phyloP scores from a whole-genome alignment of 2,113 vertebrate genomes.

The Caloenas nicobarica region DNA sequence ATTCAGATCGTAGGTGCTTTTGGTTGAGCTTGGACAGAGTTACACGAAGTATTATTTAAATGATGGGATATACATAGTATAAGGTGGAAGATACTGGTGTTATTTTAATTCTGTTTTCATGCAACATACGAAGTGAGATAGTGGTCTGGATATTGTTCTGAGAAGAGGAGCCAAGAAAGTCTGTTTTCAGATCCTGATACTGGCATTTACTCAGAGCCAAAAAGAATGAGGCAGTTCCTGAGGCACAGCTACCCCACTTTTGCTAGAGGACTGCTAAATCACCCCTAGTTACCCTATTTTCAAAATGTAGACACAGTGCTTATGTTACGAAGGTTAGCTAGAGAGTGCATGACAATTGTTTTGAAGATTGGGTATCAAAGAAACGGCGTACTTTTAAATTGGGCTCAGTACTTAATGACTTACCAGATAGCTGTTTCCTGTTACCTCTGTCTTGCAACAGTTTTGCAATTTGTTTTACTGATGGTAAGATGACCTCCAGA shows the following conservation, averaged over 20 bases:
- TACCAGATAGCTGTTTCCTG: neutral
- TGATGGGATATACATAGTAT: neutral
- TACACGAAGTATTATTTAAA: slow-evolving; percentile 24
- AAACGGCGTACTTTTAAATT: neutral
- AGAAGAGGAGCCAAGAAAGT: slow-evolving; percentile 23
- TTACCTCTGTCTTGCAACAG: neutral
- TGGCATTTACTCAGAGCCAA: slow-evolving; percentile 10
- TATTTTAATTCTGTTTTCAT: slow-evolving; percentile 39
- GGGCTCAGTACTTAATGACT: neutral
- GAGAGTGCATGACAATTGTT: neutral
- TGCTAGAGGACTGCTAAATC: neutral
- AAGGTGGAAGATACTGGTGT: neutral
- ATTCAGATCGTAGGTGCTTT: neutral
- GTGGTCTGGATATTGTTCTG: neutral
- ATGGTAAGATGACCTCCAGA: neutral
- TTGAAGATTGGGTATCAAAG: neutral
- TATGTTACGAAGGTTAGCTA: neutral
- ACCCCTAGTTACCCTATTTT: neutral
- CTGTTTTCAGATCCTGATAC: neutral
- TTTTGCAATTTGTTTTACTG: slow-evolving; percentile 15
- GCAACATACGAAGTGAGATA: neutral
- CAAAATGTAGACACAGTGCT: neutral
- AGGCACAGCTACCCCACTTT: neutral
- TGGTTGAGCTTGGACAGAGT: neutral
- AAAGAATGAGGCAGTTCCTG: neutral